Percentiles rank a stretch among this genome's conserved stretches.
phyloP scores from a whole-genome alignment of 2,888 invertebrate species.

The Lottia gigantea region DNA sequence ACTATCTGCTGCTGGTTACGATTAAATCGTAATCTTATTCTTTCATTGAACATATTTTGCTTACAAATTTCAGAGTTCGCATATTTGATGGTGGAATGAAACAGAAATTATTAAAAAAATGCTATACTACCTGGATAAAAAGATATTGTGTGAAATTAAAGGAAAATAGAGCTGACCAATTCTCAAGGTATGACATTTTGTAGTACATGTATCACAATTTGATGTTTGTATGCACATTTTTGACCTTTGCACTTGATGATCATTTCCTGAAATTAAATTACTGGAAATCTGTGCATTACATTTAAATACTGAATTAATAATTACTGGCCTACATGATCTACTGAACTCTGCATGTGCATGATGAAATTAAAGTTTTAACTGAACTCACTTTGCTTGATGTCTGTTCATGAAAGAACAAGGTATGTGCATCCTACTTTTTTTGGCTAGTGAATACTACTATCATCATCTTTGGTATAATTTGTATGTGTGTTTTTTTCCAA shows the following conservation, averaged over 20 bases:
- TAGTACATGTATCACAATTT: not conserved
- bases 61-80: slow-evolving; percentile 39
- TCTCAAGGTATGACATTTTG: slow-evolving; percentile 42
- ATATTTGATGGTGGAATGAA: slow-evolving; percentile 40
- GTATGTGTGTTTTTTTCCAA: slow-evolving; percentile 23
- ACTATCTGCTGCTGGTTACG: not conserved
- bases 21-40: slow-evolving; percentile 10
- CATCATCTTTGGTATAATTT: too few relatives aligned
- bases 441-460: too few relatives aligned
- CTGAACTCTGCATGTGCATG: too few relatives aligned
- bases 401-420: too few relatives aligned
- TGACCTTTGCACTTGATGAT: not conserved
- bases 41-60: slow-evolving; percentile 1
- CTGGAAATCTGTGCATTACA: not conserved
- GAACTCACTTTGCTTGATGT: too few relatives aligned
- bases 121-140: slow-evolving; percentile 42
- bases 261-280: not conserved
- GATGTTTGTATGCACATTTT: not conserved
- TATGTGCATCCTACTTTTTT: not conserved
- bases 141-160: slow-evolving; percentile 40
- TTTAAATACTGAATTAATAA: not conserved
- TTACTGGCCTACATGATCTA: too few relatives aligned
- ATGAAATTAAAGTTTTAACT: not conserved
- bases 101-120: slow-evolving; percentile 34
- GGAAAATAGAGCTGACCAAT: slow-evolving; percentile 46